Conservation (phyloP, 2,113 vertebrate genomes). For the Aphelocoma coerulescens region DNA sequence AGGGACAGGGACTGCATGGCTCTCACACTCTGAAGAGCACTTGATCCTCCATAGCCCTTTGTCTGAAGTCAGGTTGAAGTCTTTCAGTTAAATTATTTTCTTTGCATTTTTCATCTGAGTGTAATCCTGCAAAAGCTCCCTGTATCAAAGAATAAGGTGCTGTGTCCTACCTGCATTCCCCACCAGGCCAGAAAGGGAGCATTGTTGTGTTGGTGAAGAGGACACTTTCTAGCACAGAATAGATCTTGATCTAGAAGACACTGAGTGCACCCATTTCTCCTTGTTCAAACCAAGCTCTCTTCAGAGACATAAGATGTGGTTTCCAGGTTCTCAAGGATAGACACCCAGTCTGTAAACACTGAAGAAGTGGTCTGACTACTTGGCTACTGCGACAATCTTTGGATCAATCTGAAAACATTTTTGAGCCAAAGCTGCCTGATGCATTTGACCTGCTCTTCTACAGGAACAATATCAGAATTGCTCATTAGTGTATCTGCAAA, state of each 20-base stretch:
- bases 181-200: neutral
- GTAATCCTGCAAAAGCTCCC: neutral
- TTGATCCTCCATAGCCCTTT: neutral
- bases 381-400: neutral
- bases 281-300: neutral
- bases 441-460: neutral
- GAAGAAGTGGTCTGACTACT: neutral
- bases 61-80: neutral
- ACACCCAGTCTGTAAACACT: neutral
- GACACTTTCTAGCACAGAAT: neutral
- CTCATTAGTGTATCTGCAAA: neutral
- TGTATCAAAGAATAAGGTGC: neutral
- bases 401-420: neutral
- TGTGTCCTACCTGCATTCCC: neutral
- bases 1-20: neutral
- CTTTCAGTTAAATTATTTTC: neutral
- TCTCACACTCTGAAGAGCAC: neutral
- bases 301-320: neutral
- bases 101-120: neutral
- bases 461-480: neutral
- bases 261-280: neutral
- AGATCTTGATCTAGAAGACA: neutral
- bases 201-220: neutral
- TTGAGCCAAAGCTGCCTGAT: neutral
- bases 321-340: neutral